Percentiles rank a stretch among this genome's conserved stretches.
Conservation (phyloP, 1,140 invertebrate genomes). For the Euglossa dilemma region DNA sequence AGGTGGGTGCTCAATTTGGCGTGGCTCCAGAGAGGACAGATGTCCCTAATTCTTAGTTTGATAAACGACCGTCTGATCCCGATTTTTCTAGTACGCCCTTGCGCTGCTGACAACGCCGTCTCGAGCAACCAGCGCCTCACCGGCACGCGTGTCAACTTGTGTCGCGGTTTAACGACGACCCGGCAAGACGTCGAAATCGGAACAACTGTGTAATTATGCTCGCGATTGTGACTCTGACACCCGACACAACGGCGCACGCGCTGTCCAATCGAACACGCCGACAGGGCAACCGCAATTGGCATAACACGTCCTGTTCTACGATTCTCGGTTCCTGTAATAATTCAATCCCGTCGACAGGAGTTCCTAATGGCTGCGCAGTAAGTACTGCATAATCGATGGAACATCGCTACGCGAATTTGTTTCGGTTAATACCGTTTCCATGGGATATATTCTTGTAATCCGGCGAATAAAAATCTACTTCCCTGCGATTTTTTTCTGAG, state of each 20-base stretch:
- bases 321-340: conserved; percentile 35
- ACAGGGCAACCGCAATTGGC: conserved; percentile 24
- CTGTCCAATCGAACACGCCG: conserved; percentile 27
- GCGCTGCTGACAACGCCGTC: conserved; percentile 25
- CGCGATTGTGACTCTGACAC: conserved; percentile 36
- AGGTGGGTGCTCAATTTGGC: conserved; percentile 64
- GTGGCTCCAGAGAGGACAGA: conserved; percentile 62
- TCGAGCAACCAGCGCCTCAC: conserved; percentile 24
- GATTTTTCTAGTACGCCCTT: conserved; percentile 23
- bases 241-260: conserved; percentile 7
- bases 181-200: conserved; percentile 10
- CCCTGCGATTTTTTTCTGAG: too few relatives aligned
- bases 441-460: not conserved
- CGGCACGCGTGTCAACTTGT: not conserved
- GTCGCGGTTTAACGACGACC: not conserved
- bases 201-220: conserved; percentile 38
- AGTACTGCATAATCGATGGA: not conserved
- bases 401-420: conserved; percentile 37
- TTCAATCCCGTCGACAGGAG: conserved; percentile 27
- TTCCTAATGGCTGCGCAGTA: not conserved
- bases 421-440: not conserved
- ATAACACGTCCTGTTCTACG: conserved; percentile 15
- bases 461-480: too few relatives aligned
- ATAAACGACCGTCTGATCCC: conserved; percentile 66
- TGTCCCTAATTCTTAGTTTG: conserved; percentile 70